Percentiles rank a stretch among this genome's conserved stretches.
phyloP scores from a whole-genome alignment of 2,888 invertebrate genomes.

The Morinoia aosen region DNA sequence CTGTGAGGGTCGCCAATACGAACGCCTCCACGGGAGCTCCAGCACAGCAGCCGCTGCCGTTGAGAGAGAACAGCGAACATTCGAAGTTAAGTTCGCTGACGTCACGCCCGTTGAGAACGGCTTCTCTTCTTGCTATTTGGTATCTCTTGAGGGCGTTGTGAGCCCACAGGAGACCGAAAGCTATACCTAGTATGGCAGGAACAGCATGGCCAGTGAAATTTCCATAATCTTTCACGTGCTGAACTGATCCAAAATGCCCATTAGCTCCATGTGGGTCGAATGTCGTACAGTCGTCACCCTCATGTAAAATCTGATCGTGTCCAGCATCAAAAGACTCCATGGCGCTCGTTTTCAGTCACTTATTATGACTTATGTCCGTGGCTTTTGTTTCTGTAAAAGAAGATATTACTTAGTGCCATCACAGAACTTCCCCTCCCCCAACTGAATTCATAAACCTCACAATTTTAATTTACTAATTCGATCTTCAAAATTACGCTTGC shows the following conservation, averaged over 20 bases:
- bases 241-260: neutral
- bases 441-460: too few relatives aligned
- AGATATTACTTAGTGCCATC: too few relatives aligned
- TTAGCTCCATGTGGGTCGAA: neutral
- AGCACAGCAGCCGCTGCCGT: constrained; percentile 52
- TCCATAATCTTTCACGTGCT: neutral
- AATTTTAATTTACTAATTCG: too few relatives aligned
- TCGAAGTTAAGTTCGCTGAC: neutral
- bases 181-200: neutral
- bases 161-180: neutral
- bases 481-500: too few relatives aligned
- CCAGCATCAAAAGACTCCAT: too few relatives aligned
- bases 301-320: too few relatives aligned
- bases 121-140: neutral
- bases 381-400: too few relatives aligned
- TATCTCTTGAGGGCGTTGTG: neutral
- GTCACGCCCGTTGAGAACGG: neutral
- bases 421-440: too few relatives aligned
- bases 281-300: too few relatives aligned
- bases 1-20: constrained; percentile 55
- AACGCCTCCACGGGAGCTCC: constrained; percentile 58
- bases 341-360: too few relatives aligned
- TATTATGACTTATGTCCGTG: too few relatives aligned
- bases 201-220: neutral
- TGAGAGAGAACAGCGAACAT: neutral